phyloP scores from a whole-genome alignment of 2,888 invertebrate genomes.

The Mythimna loreyi region DNA sequence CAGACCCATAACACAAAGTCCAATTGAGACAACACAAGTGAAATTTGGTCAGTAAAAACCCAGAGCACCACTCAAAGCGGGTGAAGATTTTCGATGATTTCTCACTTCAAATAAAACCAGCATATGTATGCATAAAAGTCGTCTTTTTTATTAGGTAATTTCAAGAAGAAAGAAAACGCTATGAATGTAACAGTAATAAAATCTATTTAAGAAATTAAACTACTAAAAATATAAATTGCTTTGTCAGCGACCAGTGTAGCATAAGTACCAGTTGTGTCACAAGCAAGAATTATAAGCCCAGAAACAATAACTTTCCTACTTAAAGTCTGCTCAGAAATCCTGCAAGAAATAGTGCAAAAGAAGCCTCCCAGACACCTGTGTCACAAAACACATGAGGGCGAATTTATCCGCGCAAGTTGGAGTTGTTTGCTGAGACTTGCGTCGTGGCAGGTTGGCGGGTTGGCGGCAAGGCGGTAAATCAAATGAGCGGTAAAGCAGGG shows the following conservation, averaged over 20 bases:
- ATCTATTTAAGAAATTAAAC: neutral
- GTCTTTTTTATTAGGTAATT: too few relatives aligned
- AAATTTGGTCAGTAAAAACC: too few relatives aligned
- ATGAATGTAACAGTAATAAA: neutral
- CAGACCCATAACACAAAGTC: too few relatives aligned
- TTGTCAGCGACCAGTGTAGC: neutral
- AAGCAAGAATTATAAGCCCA: neutral
- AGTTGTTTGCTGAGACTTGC: constrained; percentile 61
- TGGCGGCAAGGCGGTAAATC: constrained; percentile 68
- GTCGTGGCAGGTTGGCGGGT: constrained; percentile 51
- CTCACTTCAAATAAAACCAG: too few relatives aligned
- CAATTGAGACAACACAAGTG: too few relatives aligned
- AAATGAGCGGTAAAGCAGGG: constrained; percentile 55
- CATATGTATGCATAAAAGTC: too few relatives aligned
- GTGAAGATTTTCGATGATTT: too few relatives aligned
- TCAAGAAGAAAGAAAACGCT: too few relatives aligned
- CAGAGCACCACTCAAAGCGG: too few relatives aligned
- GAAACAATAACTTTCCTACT: constrained; percentile 18
- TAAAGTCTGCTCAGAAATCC: constrained; percentile 17
- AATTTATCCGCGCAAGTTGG: constrained; percentile 52
- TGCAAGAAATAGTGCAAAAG: constrained; percentile 40
- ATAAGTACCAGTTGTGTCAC: neutral
- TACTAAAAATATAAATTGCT: neutral
- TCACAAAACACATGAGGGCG: constrained; percentile 52
- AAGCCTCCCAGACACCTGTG: constrained; percentile 47